Evolutionary conservation across 2,797 vertebrate genomes (phyloP).

Genomic region (Holocentrus rufus): DNA sequence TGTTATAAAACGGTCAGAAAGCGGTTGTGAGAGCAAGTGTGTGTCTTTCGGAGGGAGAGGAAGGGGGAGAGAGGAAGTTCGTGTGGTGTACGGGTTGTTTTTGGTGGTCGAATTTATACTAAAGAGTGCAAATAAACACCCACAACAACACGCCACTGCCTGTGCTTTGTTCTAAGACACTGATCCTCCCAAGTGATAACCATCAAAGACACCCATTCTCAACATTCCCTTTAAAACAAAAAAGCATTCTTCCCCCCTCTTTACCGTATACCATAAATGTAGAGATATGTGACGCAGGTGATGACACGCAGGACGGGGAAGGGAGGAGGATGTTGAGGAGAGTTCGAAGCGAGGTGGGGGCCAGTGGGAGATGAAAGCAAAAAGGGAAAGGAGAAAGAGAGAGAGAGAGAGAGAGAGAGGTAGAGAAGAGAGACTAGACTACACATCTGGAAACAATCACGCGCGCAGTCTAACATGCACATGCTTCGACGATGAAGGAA

Average conservation of each 20-base stretch:
- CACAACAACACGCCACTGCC: no score
- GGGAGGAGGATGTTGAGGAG: conserved; percentile 53
- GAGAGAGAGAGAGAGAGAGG: conserved; percentile 32
- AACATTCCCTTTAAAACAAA: conserved; percentile 8
- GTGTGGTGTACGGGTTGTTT: not conserved
- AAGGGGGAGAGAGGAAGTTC: not conserved
- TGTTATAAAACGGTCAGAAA: not conserved
- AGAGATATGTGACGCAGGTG: conserved; percentile 29
- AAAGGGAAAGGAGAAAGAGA: conserved; percentile 20
- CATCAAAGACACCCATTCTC: conserved; percentile 10
- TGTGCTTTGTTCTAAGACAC: no score
- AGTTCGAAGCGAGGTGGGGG: conserved; percentile 44
- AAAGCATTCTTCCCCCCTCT: conserved; percentile 20
- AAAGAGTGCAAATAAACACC: no score
- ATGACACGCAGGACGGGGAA: conserved; percentile 53
- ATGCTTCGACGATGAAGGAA: conserved; percentile 76
- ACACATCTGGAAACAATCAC: conserved; percentile 83
- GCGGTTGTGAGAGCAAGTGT: not conserved
- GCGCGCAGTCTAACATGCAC: conserved; percentile 68
- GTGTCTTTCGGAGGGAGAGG: not conserved
- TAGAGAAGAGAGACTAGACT: conserved; percentile 31
- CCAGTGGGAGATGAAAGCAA: conserved; percentile 65
- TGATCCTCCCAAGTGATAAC: no score
- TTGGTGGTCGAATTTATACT: no score
- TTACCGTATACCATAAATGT: conserved; percentile 27